Conservation (phyloP, 2,888 invertebrate genomes). For the Athalia circularis region DNA sequence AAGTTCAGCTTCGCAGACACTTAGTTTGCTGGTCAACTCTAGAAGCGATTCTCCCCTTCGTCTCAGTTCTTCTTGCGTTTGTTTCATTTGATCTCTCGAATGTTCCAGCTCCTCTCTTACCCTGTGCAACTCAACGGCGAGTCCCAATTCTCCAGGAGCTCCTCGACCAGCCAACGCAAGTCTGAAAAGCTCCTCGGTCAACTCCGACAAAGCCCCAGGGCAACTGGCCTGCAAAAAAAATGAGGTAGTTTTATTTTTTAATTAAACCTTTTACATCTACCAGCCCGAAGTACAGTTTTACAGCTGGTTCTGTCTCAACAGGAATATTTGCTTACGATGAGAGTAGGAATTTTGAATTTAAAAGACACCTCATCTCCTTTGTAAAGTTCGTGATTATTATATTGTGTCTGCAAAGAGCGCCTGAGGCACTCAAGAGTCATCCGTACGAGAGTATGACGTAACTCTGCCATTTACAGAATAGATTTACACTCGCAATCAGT, state of each 20-base stretch:
- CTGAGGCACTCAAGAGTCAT: too few species aligned
- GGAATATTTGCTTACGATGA: too few species aligned
- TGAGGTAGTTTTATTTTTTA: slow-evolving; percentile 32
- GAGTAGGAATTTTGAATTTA: too few species aligned
- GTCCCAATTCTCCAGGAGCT: slow-evolving; percentile 74
- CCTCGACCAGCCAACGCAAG: slow-evolving; percentile 73
- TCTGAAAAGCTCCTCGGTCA: slow-evolving; percentile 85
- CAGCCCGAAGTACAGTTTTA: neutral
- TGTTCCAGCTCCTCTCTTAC: slow-evolving; percentile 87
- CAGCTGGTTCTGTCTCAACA: too few species aligned
- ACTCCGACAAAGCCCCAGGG: slow-evolving; percentile 81
- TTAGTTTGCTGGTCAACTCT: slow-evolving; percentile 87
- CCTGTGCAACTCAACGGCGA: slow-evolving; percentile 84
- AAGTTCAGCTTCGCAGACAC: slow-evolving; percentile 87
- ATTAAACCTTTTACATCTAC: neutral
- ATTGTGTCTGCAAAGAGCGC: too few species aligned
- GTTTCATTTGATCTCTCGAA: slow-evolving; percentile 84
- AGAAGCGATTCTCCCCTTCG: slow-evolving; percentile 87
- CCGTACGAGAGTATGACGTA: too few species aligned
- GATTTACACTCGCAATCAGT: too few species aligned
- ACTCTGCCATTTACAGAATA: too few species aligned
- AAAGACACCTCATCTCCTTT: too few species aligned
- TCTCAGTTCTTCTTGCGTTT: slow-evolving; percentile 87
- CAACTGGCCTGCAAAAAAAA: slow-evolving; percentile 65
- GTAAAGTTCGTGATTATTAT: too few species aligned